These are phyloP conservation scores for Scolopax mira DNA, from an alignment of 2,113 vertebrate species.

Conservation along the genomic window DNA sequence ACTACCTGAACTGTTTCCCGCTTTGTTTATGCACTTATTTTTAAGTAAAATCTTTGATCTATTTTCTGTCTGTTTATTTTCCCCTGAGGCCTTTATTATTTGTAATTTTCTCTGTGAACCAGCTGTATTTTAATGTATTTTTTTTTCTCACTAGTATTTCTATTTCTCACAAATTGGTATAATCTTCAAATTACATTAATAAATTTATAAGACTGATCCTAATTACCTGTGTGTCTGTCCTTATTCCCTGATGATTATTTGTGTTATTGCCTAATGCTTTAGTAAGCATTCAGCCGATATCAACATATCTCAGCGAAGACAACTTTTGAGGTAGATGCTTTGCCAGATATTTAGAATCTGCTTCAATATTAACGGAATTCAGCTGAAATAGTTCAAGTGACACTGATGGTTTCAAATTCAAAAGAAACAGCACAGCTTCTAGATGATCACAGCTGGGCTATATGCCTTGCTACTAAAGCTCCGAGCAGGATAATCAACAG, in stretches of 20 bases:
- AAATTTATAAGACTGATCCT: not conserved
- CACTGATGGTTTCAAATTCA: not conserved
- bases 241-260: not conserved
- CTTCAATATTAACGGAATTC: not conserved
- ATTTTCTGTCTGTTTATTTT: not conserved
- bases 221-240: not conserved
- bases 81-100: not conserved
- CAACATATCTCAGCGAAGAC: not conserved
- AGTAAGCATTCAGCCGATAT: not conserved
- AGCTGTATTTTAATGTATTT: not conserved
- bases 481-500: not conserved
- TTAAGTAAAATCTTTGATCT: not conserved
- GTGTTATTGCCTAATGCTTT: not conserved
- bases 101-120: not conserved
- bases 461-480: not conserved
- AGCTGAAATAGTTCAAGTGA: not conserved
- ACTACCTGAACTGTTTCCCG: not conserved
- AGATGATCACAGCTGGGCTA: not conserved
- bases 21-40: not conserved
- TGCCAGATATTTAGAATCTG: not conserved
- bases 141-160: not conserved
- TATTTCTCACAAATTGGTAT: not conserved
- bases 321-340: not conserved
- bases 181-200: constrained; percentile 8
- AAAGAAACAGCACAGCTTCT: not conserved